Percentiles rank a stretch among this genome's conserved stretches.
These are phyloP conservation scores for Cisticola juncidis DNA, from an alignment of 2,113 vertebrate species.

Conservation along the genomic window DNA sequence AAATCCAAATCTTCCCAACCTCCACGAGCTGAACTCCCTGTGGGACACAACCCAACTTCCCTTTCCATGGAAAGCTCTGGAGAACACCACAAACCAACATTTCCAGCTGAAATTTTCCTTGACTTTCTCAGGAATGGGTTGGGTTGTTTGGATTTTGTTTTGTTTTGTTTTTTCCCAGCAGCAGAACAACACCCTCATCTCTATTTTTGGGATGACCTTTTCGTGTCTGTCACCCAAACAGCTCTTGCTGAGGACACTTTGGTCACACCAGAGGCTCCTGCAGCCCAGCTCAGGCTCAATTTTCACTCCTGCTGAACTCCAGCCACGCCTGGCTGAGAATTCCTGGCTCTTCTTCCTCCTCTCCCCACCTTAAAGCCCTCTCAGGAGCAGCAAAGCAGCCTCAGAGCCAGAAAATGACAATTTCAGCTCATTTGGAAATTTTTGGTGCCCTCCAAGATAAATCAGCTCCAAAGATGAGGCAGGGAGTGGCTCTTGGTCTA, in stretches of 20 bases:
- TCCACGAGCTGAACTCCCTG: accelerated
- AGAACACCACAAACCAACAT: not conserved
- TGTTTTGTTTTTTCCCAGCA: accelerated
- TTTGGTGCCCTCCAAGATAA: not conserved
- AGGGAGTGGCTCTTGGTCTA: too few relatives aligned
- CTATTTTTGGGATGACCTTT: not conserved
- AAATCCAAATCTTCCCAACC: not conserved
- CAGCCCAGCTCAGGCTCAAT: not conserved
- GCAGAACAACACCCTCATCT: not conserved
- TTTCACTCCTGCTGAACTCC: not conserved
- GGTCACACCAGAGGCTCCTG: not conserved
- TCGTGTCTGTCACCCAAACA: not conserved
- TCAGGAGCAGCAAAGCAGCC: not conserved
- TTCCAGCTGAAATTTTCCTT: not conserved
- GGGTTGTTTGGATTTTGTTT: too few relatives aligned
- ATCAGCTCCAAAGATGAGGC: not conserved
- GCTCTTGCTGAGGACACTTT: not conserved
- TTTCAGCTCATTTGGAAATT: not conserved
- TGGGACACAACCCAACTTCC: not conserved
- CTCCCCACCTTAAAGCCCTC: not conserved
- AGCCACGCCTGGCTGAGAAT: not conserved
- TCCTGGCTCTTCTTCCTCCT: not conserved
- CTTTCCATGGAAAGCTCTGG: not conserved
- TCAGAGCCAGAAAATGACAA: not conserved
- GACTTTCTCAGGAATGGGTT: not conserved